Conservation (phyloP, 2,888 invertebrate genomes). For the Thysanoteuthis rhombus region DNA sequence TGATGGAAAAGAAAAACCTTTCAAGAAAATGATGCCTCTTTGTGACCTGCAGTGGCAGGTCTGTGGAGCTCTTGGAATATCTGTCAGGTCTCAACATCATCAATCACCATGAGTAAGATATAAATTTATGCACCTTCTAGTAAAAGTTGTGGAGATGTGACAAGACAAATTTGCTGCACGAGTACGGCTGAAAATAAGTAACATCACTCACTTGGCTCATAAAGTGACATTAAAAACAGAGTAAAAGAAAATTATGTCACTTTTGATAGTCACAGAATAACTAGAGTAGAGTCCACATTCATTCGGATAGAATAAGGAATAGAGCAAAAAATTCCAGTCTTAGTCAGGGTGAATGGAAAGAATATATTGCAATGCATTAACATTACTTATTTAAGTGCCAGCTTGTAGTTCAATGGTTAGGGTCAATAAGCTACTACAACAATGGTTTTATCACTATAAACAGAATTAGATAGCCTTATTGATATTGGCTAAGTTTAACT, state of each 20-base stretch:
- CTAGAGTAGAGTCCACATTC: neutral
- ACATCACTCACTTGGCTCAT: slow-evolving; percentile 12
- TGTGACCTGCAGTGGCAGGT: slow-evolving; percentile 12
- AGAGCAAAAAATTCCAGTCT: neutral
- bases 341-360: neutral
- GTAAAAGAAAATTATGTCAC: neutral
- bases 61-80: neutral
- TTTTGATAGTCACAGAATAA: neutral
- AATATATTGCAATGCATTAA: neutral
- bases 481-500: neutral
- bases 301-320: neutral
- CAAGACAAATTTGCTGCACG: slow-evolving; percentile 12
- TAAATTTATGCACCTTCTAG: slow-evolving; percentile 12
- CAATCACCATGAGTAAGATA: slow-evolving; percentile 12
- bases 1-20: slow-evolving; percentile 12
- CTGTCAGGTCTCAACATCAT: slow-evolving; percentile 12
- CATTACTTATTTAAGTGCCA: neutral
- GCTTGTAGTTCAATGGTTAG: neutral
- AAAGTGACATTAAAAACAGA: slow-evolving; percentile 12
- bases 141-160: neutral
- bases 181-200: slow-evolving; percentile 12
- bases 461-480: neutral
- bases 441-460: neutral
- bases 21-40: slow-evolving; percentile 12
- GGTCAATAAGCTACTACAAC: neutral